phyloP scores from a whole-genome alignment of 2,888 invertebrate species.

The Diadegma fenestrale region DNA sequence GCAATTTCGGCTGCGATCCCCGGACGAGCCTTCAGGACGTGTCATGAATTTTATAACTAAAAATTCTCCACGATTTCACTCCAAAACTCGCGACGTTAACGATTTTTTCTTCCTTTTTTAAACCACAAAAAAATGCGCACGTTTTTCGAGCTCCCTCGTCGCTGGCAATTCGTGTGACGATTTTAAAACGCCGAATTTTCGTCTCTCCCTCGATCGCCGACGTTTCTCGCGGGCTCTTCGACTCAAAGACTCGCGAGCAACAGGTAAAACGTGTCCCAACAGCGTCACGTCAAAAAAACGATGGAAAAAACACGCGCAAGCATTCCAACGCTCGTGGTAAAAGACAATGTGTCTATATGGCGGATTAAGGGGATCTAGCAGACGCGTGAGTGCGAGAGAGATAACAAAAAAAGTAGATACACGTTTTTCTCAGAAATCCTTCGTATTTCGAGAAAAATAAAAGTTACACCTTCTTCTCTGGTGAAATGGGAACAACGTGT shows the following conservation, averaged over 20 bases:
- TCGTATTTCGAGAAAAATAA: too few relatives aligned
- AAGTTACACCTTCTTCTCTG: too few relatives aligned
- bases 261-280: conserved; percentile 59
- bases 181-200: background rate
- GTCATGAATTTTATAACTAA: conserved; percentile 49
- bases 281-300: conserved; percentile 25
- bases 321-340: conserved; percentile 55
- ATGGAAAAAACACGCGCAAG: conserved; percentile 60
- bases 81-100: background rate
- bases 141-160: background rate
- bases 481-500: too few relatives aligned
- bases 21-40: conserved; percentile 46
- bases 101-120: background rate
- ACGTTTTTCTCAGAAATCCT: too few relatives aligned
- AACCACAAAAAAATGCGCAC: background rate
- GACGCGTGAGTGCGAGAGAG: too few relatives aligned
- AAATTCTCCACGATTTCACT: conserved; percentile 39
- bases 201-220: background rate
- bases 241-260: conserved; percentile 7
- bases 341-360: conserved; percentile 20
- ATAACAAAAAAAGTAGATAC: too few relatives aligned
- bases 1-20: conserved; percentile 58
- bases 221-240: background rate
- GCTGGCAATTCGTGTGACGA: background rate
- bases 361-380: conserved; percentile 17